Evolutionary conservation across 2,113 vertebrate species (phyloP), one percentile per base, ranked within the genome.

Genomic region (Nyctibius bracteatus): DNA sequence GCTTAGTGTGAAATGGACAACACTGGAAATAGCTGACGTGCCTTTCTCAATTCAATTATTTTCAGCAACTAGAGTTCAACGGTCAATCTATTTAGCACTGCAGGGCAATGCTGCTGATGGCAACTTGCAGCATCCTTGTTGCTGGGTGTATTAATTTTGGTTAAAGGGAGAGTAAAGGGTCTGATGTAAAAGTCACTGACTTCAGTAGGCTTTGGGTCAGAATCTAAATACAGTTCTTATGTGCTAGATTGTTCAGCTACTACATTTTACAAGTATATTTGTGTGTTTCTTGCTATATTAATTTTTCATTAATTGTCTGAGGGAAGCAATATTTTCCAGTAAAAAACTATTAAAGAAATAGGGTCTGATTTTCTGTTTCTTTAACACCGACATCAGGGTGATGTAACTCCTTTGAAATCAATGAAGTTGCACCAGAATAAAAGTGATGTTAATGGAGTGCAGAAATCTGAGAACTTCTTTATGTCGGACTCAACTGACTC

Each of bases 371-470:
- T 90, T 90, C 79, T 83, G 12, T 88, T 81, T 65, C 75, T 90
- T 86, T 78, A 73, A 63, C 30, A 25, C 35, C 0, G 2, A 51
- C 35, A 52, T 62, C 10, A 35, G 33, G 27, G 39, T 95, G 88
- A 68, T 23, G 21, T 92, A 85, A 77, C 46, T 88, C 70, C 71
- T 94, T 80, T 90, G 74, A 92, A 95, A 94, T 88, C 86, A 88
- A 63, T 81, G 75, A 72, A 68, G 88, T 96, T 93, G 44, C 80
- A 93, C 73, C 88, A 79, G 88, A 86, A 86, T 94, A 86, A 94
- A 89, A 79, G 72, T 89, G 72, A 49, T 96, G 88, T 86, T 97
- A 95, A 95, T 93, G 94, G 94, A 96, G 90, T 96, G 90, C 57
- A 96, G 90, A 94, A 96, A 89, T 89, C 77, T 75, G 88, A 84